Conservation (phyloP, 2,888 invertebrate species). For the Serrognathus titanus region DNA sequence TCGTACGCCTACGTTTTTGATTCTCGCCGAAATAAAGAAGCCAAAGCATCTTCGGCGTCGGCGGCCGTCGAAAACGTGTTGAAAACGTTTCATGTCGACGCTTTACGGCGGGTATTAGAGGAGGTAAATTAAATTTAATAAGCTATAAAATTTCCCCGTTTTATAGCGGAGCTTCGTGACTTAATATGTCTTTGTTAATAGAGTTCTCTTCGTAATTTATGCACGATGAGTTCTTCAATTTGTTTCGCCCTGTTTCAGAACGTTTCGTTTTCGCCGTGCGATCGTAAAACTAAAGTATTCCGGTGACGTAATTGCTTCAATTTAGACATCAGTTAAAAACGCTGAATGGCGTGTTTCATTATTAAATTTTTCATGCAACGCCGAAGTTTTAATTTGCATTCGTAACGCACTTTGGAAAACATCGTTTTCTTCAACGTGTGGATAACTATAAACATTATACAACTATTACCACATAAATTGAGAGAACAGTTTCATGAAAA, state of each 20-base stretch:
- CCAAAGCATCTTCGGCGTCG: neutral
- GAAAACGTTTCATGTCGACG: neutral
- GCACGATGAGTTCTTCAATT: constrained; percentile 8
- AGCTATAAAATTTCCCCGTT: neutral
- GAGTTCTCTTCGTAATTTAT: constrained; percentile 21
- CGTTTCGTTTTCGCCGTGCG: neutral
- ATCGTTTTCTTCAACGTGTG: too few relatives aligned
- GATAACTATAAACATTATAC: too few relatives aligned
- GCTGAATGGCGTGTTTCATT: too few relatives aligned
- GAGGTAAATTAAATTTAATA: constrained; percentile 2
- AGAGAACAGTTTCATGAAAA: too few relatives aligned
- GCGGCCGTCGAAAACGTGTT: neutral
- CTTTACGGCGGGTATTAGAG: neutral
- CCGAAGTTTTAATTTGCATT: too few relatives aligned
- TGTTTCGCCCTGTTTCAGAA: constrained; percentile 8
- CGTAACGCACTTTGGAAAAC: too few relatives aligned
- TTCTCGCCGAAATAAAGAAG: neutral
- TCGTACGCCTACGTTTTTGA: neutral
- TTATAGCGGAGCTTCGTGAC: constrained; percentile 9
- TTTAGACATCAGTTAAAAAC: too few relatives aligned
- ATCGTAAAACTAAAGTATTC: too few relatives aligned
- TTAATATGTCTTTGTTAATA: constrained; percentile 12
- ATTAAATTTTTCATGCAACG: too few relatives aligned
- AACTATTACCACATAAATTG: too few relatives aligned
- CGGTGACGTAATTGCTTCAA: too few relatives aligned